These are phyloP conservation scores for Anomalospiza imberbis DNA, from an alignment of 2,797 vertebrate genomes.

Conservation along the genomic window DNA sequence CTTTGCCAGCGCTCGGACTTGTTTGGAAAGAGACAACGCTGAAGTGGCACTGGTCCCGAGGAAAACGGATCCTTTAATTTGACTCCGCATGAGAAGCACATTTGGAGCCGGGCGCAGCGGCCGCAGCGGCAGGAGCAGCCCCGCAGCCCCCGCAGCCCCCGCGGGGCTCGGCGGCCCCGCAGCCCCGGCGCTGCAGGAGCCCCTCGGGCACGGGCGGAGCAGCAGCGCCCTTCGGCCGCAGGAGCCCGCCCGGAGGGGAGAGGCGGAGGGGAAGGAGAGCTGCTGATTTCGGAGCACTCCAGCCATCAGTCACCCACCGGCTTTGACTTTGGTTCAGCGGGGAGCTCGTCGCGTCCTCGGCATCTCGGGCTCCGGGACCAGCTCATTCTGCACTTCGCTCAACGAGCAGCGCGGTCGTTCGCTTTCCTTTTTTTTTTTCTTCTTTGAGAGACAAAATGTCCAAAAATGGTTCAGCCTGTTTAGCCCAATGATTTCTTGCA, in stretches of 20 bases:
- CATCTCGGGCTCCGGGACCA: background rate
- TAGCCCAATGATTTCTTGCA: background rate
- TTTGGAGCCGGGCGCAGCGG: background rate
- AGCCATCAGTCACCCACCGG: background rate
- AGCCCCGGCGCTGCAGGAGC: background rate
- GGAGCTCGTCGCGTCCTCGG: background rate
- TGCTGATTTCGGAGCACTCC: background rate
- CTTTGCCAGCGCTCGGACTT: conserved; percentile 51
- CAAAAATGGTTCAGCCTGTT: background rate
- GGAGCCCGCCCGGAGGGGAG: background rate
- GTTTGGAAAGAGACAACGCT: conserved; percentile 48
- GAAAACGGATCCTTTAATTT: conserved; percentile 62
- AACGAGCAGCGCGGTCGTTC: background rate
- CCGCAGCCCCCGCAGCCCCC: background rate
- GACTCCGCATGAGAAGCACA: conserved; percentile 42
- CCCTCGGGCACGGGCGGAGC: background rate
- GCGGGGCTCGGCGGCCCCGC: background rate
- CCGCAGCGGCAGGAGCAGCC: conserved; percentile 2
- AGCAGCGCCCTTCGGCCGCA: background rate
- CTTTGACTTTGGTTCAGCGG: background rate
- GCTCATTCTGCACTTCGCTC: background rate
- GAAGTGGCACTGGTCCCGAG: conserved; percentile 34
- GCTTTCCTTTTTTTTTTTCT: background rate
- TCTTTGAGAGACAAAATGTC: background rate
- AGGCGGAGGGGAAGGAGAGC: background rate